Evolutionary conservation across 1,140 invertebrate species (phyloP).

Genomic region (Pogonomyrmex californicus): DNA sequence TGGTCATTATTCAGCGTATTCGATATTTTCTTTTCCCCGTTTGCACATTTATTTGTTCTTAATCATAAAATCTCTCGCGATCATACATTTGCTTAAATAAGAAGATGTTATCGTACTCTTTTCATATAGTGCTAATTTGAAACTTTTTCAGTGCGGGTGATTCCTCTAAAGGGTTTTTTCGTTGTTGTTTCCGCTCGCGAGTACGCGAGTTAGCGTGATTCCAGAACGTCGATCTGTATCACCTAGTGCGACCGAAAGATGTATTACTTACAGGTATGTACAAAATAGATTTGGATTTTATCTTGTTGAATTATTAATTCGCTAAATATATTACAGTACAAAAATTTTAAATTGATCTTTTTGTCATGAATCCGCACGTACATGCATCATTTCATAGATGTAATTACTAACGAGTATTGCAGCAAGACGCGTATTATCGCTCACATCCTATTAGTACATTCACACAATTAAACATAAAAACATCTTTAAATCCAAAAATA

Average conservation of each 20-base stretch:
- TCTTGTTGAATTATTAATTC: conserved; percentile 1
- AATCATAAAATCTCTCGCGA: background rate
- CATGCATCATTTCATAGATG: background rate
- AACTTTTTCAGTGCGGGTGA: conserved; percentile 55
- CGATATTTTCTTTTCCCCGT: background rate
- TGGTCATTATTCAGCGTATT: background rate
- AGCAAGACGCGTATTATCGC: conserved; percentile 1
- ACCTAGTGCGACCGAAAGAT: conserved; percentile 38
- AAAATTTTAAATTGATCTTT: conserved; percentile 9
- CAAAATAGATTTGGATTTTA: background rate
- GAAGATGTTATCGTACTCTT: background rate
- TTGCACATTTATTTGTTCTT: background rate
- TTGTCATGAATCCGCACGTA: background rate
- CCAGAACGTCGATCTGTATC: conserved; percentile 36
- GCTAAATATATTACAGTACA: background rate
- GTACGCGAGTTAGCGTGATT: conserved; percentile 58
- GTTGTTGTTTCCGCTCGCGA: conserved; percentile 45
- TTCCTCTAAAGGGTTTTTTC: conserved; percentile 31
- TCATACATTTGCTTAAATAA: background rate
- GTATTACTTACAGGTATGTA: conserved; percentile 72
- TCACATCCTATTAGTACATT: conserved; percentile 8
- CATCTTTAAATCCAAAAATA: background rate
- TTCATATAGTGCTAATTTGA: conserved; percentile 27
- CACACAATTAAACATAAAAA: conserved; percentile 24
- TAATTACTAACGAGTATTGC: conserved; percentile 2